Conservation (phyloP, 2,113 vertebrate genomes). For the Ochotona curzoniae region DNA sequence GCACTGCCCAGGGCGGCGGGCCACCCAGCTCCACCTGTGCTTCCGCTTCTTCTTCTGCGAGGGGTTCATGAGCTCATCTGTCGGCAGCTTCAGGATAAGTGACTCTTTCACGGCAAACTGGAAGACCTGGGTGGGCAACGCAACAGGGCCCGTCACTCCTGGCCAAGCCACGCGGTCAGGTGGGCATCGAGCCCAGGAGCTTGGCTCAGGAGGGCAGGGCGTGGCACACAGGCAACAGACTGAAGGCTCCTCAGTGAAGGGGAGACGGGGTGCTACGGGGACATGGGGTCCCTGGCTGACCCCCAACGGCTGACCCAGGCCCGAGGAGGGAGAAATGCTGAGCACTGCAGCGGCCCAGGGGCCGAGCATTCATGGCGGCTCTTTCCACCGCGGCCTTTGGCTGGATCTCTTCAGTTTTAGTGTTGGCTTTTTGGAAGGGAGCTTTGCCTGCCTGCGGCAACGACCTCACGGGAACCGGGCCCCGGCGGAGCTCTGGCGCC, state of each 20-base stretch:
- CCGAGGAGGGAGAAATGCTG: not conserved
- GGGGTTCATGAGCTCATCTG: slow-evolving; percentile 93
- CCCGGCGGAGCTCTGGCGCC: slow-evolving; percentile 38
- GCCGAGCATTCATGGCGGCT: not conserved
- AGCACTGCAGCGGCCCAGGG: not conserved
- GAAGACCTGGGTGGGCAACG: slow-evolving; percentile 90
- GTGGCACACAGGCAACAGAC: not conserved
- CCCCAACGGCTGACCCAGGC: not conserved
- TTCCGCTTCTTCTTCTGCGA: slow-evolving; percentile 99
- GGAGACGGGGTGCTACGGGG: not conserved
- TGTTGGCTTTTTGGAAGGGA: not conserved
- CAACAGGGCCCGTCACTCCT: not conserved
- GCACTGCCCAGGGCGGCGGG: not conserved
- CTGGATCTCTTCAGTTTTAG: not conserved
- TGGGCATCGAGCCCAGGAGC: not conserved
- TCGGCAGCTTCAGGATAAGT: slow-evolving; percentile 93
- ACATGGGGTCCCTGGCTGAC: not conserved
- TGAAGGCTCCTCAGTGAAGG: not conserved
- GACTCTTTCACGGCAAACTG: slow-evolving; percentile 98
- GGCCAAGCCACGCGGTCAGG: not conserved
- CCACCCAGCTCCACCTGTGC: slow-evolving; percentile 89
- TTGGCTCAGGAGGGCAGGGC: not conserved
- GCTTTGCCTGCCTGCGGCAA: not conserved
- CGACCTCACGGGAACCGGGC: not conserved
- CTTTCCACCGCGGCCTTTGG: not conserved